phyloP scores from a whole-genome alignment of 2,888 invertebrate species.

The Blastobasis adustella region DNA sequence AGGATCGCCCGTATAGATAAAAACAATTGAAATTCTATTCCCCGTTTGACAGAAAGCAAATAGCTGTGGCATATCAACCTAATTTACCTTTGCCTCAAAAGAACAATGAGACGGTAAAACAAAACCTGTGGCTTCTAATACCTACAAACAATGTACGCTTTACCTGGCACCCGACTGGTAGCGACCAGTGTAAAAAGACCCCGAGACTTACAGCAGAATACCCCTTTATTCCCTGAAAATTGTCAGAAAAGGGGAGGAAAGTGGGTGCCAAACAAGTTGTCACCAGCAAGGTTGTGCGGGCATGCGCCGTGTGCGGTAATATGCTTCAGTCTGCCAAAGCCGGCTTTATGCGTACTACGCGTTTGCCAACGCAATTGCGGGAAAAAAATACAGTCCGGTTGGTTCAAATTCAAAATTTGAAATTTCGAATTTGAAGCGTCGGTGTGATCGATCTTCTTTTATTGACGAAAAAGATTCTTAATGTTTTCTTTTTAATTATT shows the following conservation, averaged over 20 bases:
- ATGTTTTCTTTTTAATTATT: background rate
- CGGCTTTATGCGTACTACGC: slow-evolving; percentile 36
- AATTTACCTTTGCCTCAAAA: no score
- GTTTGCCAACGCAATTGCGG: background rate
- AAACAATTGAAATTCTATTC: no score
- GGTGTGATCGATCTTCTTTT: background rate
- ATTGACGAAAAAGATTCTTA: no score
- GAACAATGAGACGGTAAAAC: no score
- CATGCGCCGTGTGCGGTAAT: slow-evolving; percentile 43
- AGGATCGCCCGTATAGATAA: no score
- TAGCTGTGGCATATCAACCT: no score
- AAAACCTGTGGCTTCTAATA: slow-evolving; percentile 54
- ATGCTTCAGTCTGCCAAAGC: slow-evolving; percentile 38
- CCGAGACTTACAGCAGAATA: slow-evolving; percentile 3
- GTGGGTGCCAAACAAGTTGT: slow-evolving; percentile 31
- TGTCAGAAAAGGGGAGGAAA: slow-evolving; percentile 17
- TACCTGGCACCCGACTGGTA: slow-evolving; percentile 12
- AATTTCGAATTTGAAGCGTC: slow-evolving; percentile 7
- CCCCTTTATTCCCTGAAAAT: slow-evolving; percentile 9
- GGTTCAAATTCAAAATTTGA: slow-evolving; percentile 9
- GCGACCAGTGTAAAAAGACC: slow-evolving; percentile 28
- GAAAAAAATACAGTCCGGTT: background rate
- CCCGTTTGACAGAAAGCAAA: no score
- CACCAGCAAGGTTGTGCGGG: slow-evolving; percentile 28
- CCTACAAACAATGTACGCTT: slow-evolving; percentile 23